Evolutionary conservation across 2,888 invertebrate species (phyloP).

Genomic region (Amiota minor): DNA sequence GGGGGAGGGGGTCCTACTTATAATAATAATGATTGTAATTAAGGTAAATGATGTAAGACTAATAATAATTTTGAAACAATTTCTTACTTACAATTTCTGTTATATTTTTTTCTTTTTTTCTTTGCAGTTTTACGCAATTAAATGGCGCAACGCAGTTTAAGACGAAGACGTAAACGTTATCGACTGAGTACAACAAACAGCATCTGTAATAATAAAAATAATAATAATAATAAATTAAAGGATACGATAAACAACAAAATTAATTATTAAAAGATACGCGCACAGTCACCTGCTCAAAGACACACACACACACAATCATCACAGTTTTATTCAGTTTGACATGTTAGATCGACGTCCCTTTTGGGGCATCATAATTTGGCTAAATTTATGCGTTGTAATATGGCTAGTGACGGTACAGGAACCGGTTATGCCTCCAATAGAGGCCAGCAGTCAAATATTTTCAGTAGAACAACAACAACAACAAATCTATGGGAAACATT

Average conservation of each 20-base stretch:
- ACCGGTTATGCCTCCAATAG: constrained; percentile 56
- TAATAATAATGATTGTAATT: too few species aligned
- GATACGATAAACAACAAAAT: constrained; percentile 4
- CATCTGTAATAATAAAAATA: neutral
- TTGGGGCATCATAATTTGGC: constrained; percentile 69
- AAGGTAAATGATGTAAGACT: too few species aligned
- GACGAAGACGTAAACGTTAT: constrained; percentile 23
- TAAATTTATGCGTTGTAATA: constrained; percentile 71
- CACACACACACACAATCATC: neutral
- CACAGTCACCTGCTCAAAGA: neutral
- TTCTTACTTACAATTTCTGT: neutral
- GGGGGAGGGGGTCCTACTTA: too few species aligned
- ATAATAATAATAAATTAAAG: constrained; percentile 13
- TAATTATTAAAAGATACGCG: neutral
- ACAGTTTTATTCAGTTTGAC: constrained; percentile 43
- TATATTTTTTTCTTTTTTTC: neutral
- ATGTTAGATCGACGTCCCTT: constrained; percentile 72
- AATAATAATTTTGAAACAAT: too few species aligned
- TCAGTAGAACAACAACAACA: constrained; percentile 23
- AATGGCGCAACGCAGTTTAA: constrained; percentile 20
- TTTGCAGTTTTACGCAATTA: constrained; percentile 14
- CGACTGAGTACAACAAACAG: constrained; percentile 13
- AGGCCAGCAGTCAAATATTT: constrained; percentile 28
- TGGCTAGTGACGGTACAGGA: constrained; percentile 73
- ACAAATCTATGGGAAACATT: constrained; percentile 41